phyloP scores from a whole-genome alignment of 2,113 vertebrate species.

The Sceloporus tristichus region DNA sequence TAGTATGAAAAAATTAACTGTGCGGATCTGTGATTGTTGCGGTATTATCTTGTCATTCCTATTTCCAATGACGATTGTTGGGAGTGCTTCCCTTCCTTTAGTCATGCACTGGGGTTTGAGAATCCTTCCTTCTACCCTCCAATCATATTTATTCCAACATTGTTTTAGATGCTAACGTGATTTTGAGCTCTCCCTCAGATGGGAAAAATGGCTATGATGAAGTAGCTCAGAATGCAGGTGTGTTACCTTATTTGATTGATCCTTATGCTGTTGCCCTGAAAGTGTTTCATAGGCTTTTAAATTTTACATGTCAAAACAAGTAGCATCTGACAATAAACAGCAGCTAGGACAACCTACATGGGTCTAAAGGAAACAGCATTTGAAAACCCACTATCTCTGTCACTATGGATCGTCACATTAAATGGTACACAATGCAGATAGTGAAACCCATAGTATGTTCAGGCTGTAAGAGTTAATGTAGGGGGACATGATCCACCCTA shows the following conservation, averaged over 20 bases:
- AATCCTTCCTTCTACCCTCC: background rate
- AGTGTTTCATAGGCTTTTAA: conserved; percentile 27
- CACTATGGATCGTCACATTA: conserved; percentile 47
- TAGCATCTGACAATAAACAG: conserved; percentile 53
- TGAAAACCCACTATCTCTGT: conserved; percentile 59
- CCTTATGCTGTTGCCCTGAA: conserved; percentile 25
- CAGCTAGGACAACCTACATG: conserved; percentile 37
- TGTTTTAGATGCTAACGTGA: background rate
- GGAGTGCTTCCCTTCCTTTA: background rate
- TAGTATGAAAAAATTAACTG: background rate
- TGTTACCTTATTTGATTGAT: conserved; percentile 9
- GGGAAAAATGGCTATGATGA: rapidly evolving
- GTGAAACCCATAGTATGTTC: background rate
- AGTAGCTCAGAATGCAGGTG: conserved; percentile 21
- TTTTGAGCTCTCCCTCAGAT: background rate
- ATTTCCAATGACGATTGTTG: background rate
- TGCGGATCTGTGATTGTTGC: background rate
- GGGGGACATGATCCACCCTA: conserved; percentile 37
- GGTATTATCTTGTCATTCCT: background rate
- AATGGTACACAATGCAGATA: background rate
- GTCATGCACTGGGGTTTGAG: too few species aligned
- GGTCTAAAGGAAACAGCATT: conserved; percentile 60
- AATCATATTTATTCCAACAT: background rate
- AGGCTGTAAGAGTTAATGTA: conserved; percentile 56
- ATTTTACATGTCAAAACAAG: conserved; percentile 15